Percentiles rank a stretch among this genome's conserved stretches.
Evolutionary conservation across 2,797 vertebrate species (phyloP).

Genomic region (Thripadectes ignobilis): DNA sequence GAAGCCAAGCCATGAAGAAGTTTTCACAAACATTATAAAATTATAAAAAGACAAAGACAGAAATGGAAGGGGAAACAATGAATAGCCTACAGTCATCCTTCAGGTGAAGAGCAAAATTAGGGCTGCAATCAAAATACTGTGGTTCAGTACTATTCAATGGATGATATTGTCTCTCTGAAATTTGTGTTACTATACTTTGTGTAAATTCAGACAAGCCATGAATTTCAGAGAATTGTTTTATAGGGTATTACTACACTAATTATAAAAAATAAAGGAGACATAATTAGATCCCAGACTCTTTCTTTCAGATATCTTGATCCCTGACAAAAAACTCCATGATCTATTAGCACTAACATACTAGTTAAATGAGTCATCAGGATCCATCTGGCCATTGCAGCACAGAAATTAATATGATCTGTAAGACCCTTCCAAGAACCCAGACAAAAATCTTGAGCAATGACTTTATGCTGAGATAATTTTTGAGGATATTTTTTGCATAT

Average conservation of each 20-base stretch:
- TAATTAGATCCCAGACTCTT: neutral
- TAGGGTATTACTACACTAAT: neutral
- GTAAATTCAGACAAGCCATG: neutral
- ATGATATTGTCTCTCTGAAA: neutral
- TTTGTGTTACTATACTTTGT: neutral
- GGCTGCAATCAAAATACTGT: neutral
- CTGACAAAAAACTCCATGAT: neutral
- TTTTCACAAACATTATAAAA: neutral
- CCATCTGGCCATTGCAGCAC: neutral
- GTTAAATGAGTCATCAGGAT: neutral
- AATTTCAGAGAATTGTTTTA: neutral
- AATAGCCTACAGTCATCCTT: neutral
- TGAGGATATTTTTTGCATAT: neutral
- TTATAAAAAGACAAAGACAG: neutral
- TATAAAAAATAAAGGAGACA: neutral
- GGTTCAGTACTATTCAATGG: neutral
- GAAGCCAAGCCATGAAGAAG: neutral
- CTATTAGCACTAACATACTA: neutral
- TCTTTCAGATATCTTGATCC: neutral
- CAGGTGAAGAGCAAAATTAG: neutral
- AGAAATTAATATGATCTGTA: neutral
- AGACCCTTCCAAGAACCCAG: neutral
- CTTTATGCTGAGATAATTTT: neutral
- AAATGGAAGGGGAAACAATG: neutral
- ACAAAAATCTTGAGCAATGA: neutral